Base-by-base conservation (phyloP, 2,113 vertebrate species). In the Peromyscus maniculatus region DNA sequence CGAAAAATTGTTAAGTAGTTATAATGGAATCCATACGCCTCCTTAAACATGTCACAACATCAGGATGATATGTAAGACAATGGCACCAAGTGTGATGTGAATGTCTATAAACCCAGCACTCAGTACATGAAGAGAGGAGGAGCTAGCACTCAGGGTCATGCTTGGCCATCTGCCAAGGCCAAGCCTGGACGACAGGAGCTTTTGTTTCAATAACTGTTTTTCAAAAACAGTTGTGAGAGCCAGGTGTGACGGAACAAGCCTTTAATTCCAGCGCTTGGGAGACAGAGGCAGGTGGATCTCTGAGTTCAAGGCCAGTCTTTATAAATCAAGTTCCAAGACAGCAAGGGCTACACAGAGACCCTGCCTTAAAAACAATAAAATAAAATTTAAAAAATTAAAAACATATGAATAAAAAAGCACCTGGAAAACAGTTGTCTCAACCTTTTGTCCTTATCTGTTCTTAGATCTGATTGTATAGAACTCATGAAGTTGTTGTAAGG, bases 381-480 rank as follows among this genome's bases (percentile, higher is more conserved):
- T 15, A n/a, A 57, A 36, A 55, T 13, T 59, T 59, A 2, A 62
- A 62, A 78, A 79, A 6, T 52, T 75, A 26, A 75, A 75, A 82
- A 39, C 39, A 12, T 84, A 4, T 66, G 15, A 87, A 49, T 43
- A 67, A 67, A 67, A 67, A 62, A 83, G 89, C 91, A 75, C 46
- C 33, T 19, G 7, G 82, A 77, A 82, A 80, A 88, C 22, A 55
- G 16, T 59, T 95, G 88, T 90, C 79, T 67, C 39, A 90, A 71
- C 15, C 66, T 93, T 33, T 80, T 93, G 67, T 88, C 17, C 13
- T 96, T 36, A 33, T 66, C 28, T 57, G 87, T 69, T 49, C 74
- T 55, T 17, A 16, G 72, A 78, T 9, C 74, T 96, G 80, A 97
- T 90, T 84, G 93, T 28, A 96, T 19, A 90, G 79, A 0, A 24